A percentile compares a stretch with the other conserved stretches of the same genome.
Conservation (phyloP, 2,797 vertebrate species). For the Syngnathus acus region DNA sequence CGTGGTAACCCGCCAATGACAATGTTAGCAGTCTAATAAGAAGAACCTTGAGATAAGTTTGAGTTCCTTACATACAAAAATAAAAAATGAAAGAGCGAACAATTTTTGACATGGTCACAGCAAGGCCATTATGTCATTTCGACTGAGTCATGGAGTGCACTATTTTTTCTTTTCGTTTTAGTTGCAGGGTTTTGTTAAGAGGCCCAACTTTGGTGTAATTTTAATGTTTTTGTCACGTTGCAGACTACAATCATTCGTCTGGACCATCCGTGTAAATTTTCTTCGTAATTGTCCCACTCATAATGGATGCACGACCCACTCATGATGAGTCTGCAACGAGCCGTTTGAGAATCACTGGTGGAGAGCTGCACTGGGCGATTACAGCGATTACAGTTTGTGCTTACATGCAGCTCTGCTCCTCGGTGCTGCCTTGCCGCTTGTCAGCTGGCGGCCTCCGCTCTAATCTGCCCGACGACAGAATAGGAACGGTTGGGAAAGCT, state of each 20-base stretch:
- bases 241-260: no score
- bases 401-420: constrained; percentile 57
- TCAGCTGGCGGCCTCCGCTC: constrained; percentile 59
- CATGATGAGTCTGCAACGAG: constrained; percentile 7
- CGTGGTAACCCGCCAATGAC: no score
- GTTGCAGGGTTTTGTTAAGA: no score
- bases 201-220: no score
- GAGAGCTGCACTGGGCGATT: constrained; percentile 36
- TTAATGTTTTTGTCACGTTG: no score
- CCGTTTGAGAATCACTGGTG: constrained; percentile 49
- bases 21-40: no score
- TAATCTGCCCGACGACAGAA: constrained; percentile 51
- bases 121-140: not conserved
- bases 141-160: not conserved
- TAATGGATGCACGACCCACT: not conserved
- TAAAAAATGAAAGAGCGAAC: no score
- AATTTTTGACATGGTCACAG: not conserved
- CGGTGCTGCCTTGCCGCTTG: constrained; percentile 53
- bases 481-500: constrained; percentile 14
- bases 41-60: no score
- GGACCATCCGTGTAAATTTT: not conserved
- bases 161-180: not conserved
- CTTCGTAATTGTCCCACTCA: not conserved
- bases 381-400: constrained; percentile 62
- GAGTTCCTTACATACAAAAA: no score